Evolutionary conservation across 2,797 vertebrate genomes (phyloP), one percentile per base, ranked within the genome.

Genomic region (Tapirus indicus): DNA sequence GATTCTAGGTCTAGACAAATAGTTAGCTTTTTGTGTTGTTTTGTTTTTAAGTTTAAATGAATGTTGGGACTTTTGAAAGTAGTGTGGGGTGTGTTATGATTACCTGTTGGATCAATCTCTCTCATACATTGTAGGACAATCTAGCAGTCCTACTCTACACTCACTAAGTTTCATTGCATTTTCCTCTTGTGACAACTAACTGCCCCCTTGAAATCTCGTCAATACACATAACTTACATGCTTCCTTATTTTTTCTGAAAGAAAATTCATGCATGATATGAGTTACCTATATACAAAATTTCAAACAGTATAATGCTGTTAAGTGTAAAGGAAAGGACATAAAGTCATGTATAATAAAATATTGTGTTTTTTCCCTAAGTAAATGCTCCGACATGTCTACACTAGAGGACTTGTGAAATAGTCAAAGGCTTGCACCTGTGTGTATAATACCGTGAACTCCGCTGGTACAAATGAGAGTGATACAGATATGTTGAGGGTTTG

Each of bases 241-340:
- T 71, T 88, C 41, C 16, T 95, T 54, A 66, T 38, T 91, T 71
- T 56, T 79, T 71, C 41, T 77, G 29, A 95, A 60, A 20, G 68
- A 35, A 95, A 94, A 87, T 78, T 66, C 29, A 62, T 69, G 74
- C 23, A 5, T 49, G 29, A 35, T 54, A 27, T 52, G 29, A 78
- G 12, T 62, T 88, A 62, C 29, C 32, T 72, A 3, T 14, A 54
- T 64, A 49, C 5, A 84, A 27, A 47, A 47, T 35, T 54, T 47
- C 35, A 88, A 35, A 49, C 49, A 74, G 17, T 66, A 2, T 44
- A 60, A 27, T 54, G 29, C 23, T 23, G 4, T 47, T 86, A 32
- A 71, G 25, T 66, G 20, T 88, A 68, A 21, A 56, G 14, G 25
- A 38, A 93, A 80, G 71, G 54, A 18, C 16, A 77, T 14, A 64